Conservation (phyloP, 1,140 invertebrate species). For the Drosophila kohkoa region DNA sequence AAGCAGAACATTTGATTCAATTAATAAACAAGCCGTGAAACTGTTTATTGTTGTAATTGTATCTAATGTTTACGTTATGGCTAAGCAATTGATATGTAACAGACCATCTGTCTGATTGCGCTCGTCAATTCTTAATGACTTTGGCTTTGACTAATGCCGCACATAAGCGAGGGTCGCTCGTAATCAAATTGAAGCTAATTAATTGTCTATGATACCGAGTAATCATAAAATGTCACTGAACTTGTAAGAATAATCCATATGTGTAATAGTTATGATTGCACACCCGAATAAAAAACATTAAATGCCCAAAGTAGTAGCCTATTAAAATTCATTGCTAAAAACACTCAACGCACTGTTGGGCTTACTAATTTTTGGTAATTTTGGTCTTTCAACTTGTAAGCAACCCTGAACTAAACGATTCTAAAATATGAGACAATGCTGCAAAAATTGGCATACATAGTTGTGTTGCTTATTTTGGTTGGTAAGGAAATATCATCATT, state of each 20-base stretch:
- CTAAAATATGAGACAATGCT: slow-evolving; percentile 18
- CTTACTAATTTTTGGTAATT: slow-evolving; percentile 29
- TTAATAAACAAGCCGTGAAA: slow-evolving; percentile 9
- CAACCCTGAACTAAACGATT: slow-evolving; percentile 21
- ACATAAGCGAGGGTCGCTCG: slow-evolving; percentile 14
- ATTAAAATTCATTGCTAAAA: slow-evolving; percentile 27
- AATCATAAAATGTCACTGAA: not conserved
- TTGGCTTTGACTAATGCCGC: slow-evolving; percentile 22
- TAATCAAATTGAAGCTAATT: not conserved
- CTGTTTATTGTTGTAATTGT: slow-evolving; percentile 39
- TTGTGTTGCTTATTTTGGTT: slow-evolving; percentile 17
- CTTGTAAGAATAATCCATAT: not conserved
- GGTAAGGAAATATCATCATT: slow-evolving; percentile 42
- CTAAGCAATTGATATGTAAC: slow-evolving; percentile 53
- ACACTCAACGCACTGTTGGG: slow-evolving; percentile 16
- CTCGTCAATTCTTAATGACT: slow-evolving; percentile 44
- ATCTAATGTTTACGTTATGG: slow-evolving; percentile 44
- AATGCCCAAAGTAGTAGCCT: not conserved
- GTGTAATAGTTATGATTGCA: not conserved
- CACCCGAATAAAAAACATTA: not conserved
- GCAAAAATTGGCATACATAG: slow-evolving; percentile 35
- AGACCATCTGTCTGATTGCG: slow-evolving; percentile 32
- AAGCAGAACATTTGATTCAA: slow-evolving; percentile 54
- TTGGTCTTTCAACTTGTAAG: slow-evolving; percentile 2
- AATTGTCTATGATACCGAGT: not conserved